Base-by-base conservation (phyloP, 1,140 invertebrate species). In the Euwallacea similis region DNA sequence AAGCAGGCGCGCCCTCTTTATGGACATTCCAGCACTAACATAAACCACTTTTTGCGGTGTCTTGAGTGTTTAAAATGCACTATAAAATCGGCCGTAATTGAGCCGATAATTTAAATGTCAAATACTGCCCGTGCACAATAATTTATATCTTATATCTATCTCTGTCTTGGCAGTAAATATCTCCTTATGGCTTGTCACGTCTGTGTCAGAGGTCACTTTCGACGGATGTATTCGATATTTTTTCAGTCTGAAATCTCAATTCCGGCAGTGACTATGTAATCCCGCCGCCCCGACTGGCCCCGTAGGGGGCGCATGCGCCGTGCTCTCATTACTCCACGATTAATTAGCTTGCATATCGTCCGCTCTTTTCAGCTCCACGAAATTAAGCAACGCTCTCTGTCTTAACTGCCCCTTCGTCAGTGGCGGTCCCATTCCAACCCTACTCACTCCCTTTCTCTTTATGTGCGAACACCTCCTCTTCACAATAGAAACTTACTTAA, bases 321-420 rank as follows among this genome's bases (percentile, higher is more conserved):
- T 80, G 70, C 77, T 76, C 80, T 81, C 80, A 81, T 81, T 81
- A 81, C 79, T 80, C 77, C 78, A 77, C 80, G 80, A 81, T 81
- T 81, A 81, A 81, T 81, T 81, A 81, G 81, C 79, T 81, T 81
- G 80, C 80, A 81, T 81, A 81, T 80, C 76, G 79, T 80, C 74
- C 66, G 77, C 80, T 80, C 80, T 74, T 75, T 81, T 79, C 78
- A 77, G 70, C 79, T 75, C 74, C 74, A 77, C 76, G 47, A 80
- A 80, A 80, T 79, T 79, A 79, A 76, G 69, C 73, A 64, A 61
- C 68, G 72, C 54, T 77, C 77, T 76, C 67, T 62, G 74, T 76
- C 74, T 71, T 69, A 71, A 71, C 73, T 68, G 62, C 73, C 53
- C 47, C 46, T n/a, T 15, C 42, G 7, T 42, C 65, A 66, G 65